Evolutionary conservation across 23 tunicate species (phyloP), one percentile per base, ranked within the genome.

Genomic region (Oikopleura albicans): DNA sequence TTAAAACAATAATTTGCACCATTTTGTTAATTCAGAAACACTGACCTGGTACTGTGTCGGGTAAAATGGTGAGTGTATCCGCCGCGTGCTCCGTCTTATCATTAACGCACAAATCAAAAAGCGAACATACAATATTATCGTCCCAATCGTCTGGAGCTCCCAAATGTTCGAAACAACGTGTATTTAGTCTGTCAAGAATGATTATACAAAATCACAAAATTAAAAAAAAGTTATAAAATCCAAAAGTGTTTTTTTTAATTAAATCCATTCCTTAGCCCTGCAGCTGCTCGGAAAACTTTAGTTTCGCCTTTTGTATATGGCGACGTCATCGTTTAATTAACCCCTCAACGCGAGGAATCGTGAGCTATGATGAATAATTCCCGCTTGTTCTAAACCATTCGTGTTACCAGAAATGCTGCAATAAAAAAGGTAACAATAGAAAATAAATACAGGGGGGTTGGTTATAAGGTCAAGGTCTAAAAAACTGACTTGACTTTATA

Each of bases 81-180:
- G 63, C 12, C 63, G 63, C 63, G 22, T 49, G 12, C 22, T 49
- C 63, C 22, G 63, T 49, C n/a, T n/a, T n/a, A 8, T 49, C 63
- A 8, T 12, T 8, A 49, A 49, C 63, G 22, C 63, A 49, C 22
- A 49, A 22, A 8, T 12, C 12, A 49, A 49, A 49, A 2, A 71
- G 37, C 4, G 35, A 12, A 16, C 34, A 71, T 71, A 71, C 31
- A 2, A 71, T 12, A 29, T 71, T 37, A 29, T 71, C 79, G 2
- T 71, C 4, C 79, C 79, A 71, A 31, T 71, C 79, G 35, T 71
- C 79, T 16, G 79, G 79, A 2, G 79, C 79, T 71, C 79, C 79
- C 27, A 71, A 29, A 31, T 71, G 63, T 12, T 49, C 63, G 63
- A 49, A 49, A 49, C 22, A 8, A 8, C 63, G 63, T 8, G 63